phyloP scores from a whole-genome alignment of 1,140 invertebrate species.

The Heliconius congener region DNA sequence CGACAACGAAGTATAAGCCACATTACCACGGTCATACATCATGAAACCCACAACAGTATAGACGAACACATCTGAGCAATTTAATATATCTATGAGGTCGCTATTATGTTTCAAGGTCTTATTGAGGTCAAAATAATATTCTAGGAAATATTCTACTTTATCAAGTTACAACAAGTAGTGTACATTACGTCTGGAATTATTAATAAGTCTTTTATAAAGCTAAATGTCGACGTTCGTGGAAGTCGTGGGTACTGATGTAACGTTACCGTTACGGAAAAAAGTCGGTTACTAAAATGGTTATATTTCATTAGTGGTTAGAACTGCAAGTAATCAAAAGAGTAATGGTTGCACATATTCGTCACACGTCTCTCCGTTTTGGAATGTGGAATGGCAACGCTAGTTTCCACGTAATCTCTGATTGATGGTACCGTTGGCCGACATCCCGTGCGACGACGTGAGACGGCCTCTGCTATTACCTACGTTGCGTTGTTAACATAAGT shows the following conservation, averaged over 20 bases:
- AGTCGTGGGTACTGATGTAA: constrained; percentile 2
- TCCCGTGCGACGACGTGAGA: constrained; percentile 43
- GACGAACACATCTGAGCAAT: constrained; percentile 38
- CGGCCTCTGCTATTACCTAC: constrained; percentile 20
- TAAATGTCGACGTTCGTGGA: background rate
- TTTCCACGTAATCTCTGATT: constrained; percentile 70
- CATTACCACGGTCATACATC: constrained; percentile 52
- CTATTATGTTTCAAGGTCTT: constrained; percentile 31
- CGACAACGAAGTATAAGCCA: constrained; percentile 45
- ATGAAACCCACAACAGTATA: constrained; percentile 48
- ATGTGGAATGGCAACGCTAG: constrained; percentile 60
- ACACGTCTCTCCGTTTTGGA: constrained; percentile 57
- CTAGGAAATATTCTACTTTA: constrained; percentile 28
- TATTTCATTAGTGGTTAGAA: constrained; percentile 35
- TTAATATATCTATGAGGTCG: constrained; percentile 39
- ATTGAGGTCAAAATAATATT: constrained; percentile 35
- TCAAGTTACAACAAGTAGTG: constrained; percentile 11
- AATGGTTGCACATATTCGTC: constrained; percentile 48
- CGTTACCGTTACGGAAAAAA: constrained; percentile 34
- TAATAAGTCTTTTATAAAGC: background rate
- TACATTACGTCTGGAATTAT: constrained; percentile 9
- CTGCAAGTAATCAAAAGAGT: constrained; percentile 31
- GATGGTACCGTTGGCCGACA: constrained; percentile 62
- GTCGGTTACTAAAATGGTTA: constrained; percentile 26
- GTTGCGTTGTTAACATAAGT: constrained; percentile 23